Percentiles rank a stretch among this genome's conserved stretches.
phyloP scores from a whole-genome alignment of 2,888 invertebrate species.

The Alloplasta piceator region DNA sequence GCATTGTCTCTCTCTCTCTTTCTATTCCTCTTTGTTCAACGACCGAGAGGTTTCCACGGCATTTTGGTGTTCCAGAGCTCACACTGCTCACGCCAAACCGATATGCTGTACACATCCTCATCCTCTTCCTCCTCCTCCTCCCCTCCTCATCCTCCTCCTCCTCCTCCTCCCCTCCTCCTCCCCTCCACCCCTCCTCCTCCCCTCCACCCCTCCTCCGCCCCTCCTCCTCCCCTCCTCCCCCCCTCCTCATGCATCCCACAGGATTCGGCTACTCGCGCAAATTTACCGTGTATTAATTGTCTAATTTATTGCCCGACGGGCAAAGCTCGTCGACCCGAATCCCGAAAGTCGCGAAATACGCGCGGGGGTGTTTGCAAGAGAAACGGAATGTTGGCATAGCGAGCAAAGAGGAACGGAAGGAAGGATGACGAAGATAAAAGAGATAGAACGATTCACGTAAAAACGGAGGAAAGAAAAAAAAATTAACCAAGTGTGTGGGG shows the following conservation, averaged over 20 bases:
- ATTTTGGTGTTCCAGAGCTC: constrained; percentile 26
- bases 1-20: constrained; percentile 2
- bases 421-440: constrained; percentile 39
- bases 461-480: constrained; percentile 12
- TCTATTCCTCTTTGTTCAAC: constrained; percentile 27
- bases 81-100: constrained; percentile 4
- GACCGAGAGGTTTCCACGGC: constrained; percentile 19
- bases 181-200: too few relatives aligned
- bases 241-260: constrained; percentile 42
- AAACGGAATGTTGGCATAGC: constrained; percentile 11
- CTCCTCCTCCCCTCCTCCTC: too few relatives aligned
- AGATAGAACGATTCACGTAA: constrained; percentile 39
- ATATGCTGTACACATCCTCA: constrained; percentile 23
- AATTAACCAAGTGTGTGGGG: too few relatives aligned
- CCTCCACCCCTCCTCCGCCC: not conserved
- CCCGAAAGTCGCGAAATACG: constrained; percentile 59
- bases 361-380: constrained; percentile 27
- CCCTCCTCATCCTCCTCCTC: not conserved
- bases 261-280: constrained; percentile 64
- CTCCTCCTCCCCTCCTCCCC: not conserved
- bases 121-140: too few relatives aligned
- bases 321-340: constrained; percentile 62
- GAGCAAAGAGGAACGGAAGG: constrained; percentile 12
- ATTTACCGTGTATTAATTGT: constrained; percentile 69
- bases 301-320: constrained; percentile 65